Base-by-base conservation (phyloP, 2,797 vertebrate species). In the Sparus aurata region DNA sequence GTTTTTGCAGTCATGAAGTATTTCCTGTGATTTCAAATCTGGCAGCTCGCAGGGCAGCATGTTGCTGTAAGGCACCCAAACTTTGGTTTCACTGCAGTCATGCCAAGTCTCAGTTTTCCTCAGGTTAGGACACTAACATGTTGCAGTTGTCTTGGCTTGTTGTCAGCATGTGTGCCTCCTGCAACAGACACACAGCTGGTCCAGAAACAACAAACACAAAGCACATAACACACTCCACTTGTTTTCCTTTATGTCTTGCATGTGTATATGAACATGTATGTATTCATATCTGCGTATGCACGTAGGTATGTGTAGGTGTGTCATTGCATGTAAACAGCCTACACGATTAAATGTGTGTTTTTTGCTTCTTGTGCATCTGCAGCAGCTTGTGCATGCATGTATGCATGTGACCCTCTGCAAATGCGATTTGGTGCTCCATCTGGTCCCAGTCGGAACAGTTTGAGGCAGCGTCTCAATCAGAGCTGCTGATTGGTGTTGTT, bases 361-460 rank as follows among this genome's bases (percentile, higher is more conserved):
- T 17, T 66, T 53, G 11, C 47, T 43, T 60, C 71, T 25, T 53
- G 92, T 95, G 91, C 22, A 23, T 94, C 93, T 94, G 89, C 20
- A 52, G 49, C 22, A 16, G 25, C 23, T 25, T 16, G 18, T 25
- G 30, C 9, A 23, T 55, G 22, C 54, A 93, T 93, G 49, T 84
- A 12, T 85, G 88, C 12, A 3, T n/a, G 27, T 54, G 60, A 11
- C 17, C 52, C 61, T 58, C 8, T 46, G 93, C 92, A 95, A 95
- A 95, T 69, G 90, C 92, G 88, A 93, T 95, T 77, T 77, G 64
- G 71, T 92, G 93, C 95, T 95, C 95, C 95, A 94, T 91, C 94
- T 95, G 94, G 93, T 95, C 95, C 95, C 95, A 95, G 94, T 96
- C 93, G 95, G 63, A 86, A 80, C 78, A 64, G 79, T 90, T 85